Conservation (phyloP, 2,113 vertebrate genomes). For the Chloebia gouldiae region DNA sequence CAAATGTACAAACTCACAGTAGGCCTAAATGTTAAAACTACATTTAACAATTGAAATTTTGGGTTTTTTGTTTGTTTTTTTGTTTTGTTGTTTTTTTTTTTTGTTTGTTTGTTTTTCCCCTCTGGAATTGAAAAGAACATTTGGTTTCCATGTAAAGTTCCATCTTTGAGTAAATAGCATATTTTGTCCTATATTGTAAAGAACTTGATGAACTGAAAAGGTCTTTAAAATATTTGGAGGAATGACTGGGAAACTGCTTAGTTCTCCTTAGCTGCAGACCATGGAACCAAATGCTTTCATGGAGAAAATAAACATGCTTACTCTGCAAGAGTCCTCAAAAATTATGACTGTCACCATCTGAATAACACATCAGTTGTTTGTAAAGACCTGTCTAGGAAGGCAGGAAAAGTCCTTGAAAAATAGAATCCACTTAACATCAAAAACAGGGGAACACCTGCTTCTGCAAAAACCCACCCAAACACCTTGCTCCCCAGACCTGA, state of each 20-base stretch:
- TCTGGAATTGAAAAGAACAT: accelerated
- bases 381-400: neutral
- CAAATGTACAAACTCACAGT: neutral
- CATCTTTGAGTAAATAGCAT: neutral
- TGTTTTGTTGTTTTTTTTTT: neutral
- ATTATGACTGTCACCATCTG: neutral
- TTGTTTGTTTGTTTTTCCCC: neutral
- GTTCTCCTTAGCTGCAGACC: neutral
- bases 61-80: neutral
- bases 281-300: neutral
- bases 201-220: neutral
- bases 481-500: neutral
- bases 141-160: neutral
- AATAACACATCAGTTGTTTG: neutral
- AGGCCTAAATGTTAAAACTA: neutral
- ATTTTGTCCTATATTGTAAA: neutral
- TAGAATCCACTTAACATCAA: neutral
- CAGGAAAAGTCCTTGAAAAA: neutral
- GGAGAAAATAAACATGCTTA: neutral
- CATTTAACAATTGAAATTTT: neutral
- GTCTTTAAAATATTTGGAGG: neutral
- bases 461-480: neutral
- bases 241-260: neutral
- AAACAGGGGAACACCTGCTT: neutral
- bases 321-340: neutral